Evolutionary conservation across 2,113 vertebrate species (phyloP), one percentile per base, ranked within the genome.

Genomic region (Desmodus rotundus): DNA sequence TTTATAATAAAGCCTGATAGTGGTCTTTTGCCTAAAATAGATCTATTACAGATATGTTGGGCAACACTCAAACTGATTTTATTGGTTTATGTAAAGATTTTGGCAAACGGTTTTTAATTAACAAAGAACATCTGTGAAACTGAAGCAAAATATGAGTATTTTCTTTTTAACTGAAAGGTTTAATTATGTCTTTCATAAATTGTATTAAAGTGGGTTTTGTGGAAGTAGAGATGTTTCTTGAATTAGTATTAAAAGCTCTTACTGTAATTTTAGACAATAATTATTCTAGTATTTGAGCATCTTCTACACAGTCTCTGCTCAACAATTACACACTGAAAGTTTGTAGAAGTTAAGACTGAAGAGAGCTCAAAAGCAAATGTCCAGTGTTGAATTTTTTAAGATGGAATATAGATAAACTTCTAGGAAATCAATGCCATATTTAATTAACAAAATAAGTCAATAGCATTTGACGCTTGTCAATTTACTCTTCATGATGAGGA

Each of bases 161-260:
- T 68, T 50, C 17, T 26, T 89, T 94, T 89, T 70, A 82, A 76
- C 7, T 22, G 36, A 77, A 87, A 77, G 8, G 3, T 72, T 76
- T 92, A 87, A 76, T 70, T 83, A 70, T 76, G 33, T 63, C 58
- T 92, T 83, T 87, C 36, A 74, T 93, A 93, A 82, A 13, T 58
- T 85, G n/a, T 19, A 43, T 92, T 36, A 43, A 50, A 88, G 41
- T 41, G 84, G 38, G 81, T n/a, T 86, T 89, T 86, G 87, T 70
- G 50, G 3, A 74, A 70, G 15, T 7, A 54, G 67, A 85, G 36
- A n/a, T 41, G 5, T 77, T 89, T 84, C 54, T 74, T 28, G 19
- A 26, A 28, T 56, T 81, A 91, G 31, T 6, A 65, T 76, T 65
- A 72, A 83, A 81, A 54, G 9, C 20, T 85, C 19, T 67, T 65